Conservation (phyloP, 1,140 invertebrate genomes). For the Halyomorpha halys region DNA sequence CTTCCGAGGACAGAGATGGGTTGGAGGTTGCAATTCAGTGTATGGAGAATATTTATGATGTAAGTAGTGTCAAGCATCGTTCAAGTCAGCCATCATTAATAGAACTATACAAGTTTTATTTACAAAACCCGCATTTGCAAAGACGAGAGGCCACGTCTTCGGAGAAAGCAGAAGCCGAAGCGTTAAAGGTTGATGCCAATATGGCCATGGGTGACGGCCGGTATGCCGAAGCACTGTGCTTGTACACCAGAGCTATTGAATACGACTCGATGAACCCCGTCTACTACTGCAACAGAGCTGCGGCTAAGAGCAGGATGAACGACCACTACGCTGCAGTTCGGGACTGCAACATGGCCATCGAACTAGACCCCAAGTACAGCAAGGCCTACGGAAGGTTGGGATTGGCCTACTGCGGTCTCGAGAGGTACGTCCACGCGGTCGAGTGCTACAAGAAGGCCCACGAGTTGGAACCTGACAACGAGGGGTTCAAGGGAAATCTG, state of each 20-base stretch:
- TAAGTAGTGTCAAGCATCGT: constrained; percentile 30
- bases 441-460: constrained; percentile 78
- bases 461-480: constrained; percentile 84
- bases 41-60: constrained; percentile 66
- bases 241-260: constrained; percentile 72
- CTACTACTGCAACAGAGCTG: constrained; percentile 91
- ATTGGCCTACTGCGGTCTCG: constrained; percentile 35
- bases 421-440: constrained; percentile 54
- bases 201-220: constrained; percentile 69
- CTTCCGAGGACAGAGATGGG: constrained; percentile 59
- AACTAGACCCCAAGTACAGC: constrained; percentile 79
- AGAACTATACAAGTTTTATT: constrained; percentile 6
- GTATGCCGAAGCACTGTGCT: constrained; percentile 65
- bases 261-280: constrained; percentile 78
- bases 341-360: constrained; percentile 79
- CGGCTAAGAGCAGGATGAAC: constrained; percentile 75
- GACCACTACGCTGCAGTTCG: constrained; percentile 70
- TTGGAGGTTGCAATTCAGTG: constrained; percentile 77
- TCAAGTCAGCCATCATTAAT: not conserved
- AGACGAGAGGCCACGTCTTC: constrained; percentile 37
- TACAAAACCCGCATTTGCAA: not conserved
- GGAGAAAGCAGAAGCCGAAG: constrained; percentile 50
- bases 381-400: constrained; percentile 91
- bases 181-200: constrained; percentile 76
- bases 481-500: constrained; percentile 81